Evolutionary conservation across 2,113 vertebrate species (phyloP).

Genomic region (Dendropsophus ebraccatus): DNA sequence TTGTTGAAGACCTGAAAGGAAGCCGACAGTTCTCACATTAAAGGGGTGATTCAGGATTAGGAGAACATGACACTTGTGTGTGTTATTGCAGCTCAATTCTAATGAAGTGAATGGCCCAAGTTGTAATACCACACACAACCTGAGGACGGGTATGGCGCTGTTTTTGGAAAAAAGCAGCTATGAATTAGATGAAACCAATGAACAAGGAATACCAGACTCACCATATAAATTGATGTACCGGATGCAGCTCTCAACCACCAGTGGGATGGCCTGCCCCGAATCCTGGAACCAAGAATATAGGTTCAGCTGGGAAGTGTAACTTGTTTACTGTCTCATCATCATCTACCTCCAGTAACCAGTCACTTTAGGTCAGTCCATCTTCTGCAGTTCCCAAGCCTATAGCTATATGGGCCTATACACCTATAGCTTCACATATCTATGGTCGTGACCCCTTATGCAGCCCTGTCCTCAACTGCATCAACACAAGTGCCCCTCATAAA

Average conservation of each 20-base stretch:
- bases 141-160: no score
- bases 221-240: constrained; percentile 97
- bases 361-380: background rate
- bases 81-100: no score
- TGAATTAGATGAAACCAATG: no score
- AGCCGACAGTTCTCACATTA: background rate
- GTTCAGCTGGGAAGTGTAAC: background rate
- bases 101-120: no score
- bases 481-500: no score
- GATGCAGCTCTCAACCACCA: constrained; percentile 96
- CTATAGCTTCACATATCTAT: background rate
- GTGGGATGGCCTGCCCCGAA: constrained; percentile 91
- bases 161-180: no score
- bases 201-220: constrained; percentile 71
- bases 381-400: background rate
- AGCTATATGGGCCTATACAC: no score
- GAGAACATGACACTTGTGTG: no score
- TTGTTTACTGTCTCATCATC: background rate
- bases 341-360: background rate
- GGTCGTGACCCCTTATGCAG: background rate
- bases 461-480: background rate
- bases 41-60: background rate
- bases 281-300: constrained; percentile 73
- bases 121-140: no score
- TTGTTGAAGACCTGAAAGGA: constrained; percentile 90